Evolutionary conservation across 37 sponge, comb jelly and placozoan genomes (phyloP), one percentile per base, ranked within the genome.

Genomic region (Aplysina aerophoba): DNA sequence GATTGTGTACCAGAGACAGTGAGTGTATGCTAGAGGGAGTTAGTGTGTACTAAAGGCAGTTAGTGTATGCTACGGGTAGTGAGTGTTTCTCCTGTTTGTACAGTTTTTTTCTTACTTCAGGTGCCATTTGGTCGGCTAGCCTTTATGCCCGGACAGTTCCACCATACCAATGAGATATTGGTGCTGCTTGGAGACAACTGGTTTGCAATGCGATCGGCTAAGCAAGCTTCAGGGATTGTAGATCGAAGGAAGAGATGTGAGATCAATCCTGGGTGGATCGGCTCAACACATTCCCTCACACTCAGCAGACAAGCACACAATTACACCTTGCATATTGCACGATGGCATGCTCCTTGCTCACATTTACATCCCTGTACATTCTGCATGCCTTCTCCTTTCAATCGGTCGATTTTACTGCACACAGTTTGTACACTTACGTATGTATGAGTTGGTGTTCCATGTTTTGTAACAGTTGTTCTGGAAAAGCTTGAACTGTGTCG

Each of bases 111-210:
- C 17, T 19, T 21, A 54, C 33, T 39, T 33, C 62, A 95, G 97
- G 93, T 97, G 2, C 97, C 97, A 0, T 84, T 97, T 83, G 95
- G 97, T 22, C 38, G 41, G 20, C 73, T 89, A 72, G 97, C 91
- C 31, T 95, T 93, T 67, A 91, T 95, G 85, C 95, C 89, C 21
- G 97, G 97, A 15, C 89, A 89, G 41, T 63, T 97, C 59, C 87
- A 94, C 54, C 89, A 92, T 65, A 97, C 95, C 73, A 97, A 97
- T 79, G 97, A 97, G 81, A 61, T 97, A 50, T 62, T 89, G 63
- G 97, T 93, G 30, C 63, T 92, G 41, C 86, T 97, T 15, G 97
- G 97, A 24, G 97, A 97, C 62, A 97, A 95, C 89, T 97, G 95
- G 97, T 97, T 97, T 90, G 88, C 85, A 12, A 64, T 90, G 77